A percentile compares a stretch with the other conserved stretches of the same genome.
phyloP scores from a whole-genome alignment of 23 tunicate genomes.

The Oikopleura vanhoeffeni region DNA sequence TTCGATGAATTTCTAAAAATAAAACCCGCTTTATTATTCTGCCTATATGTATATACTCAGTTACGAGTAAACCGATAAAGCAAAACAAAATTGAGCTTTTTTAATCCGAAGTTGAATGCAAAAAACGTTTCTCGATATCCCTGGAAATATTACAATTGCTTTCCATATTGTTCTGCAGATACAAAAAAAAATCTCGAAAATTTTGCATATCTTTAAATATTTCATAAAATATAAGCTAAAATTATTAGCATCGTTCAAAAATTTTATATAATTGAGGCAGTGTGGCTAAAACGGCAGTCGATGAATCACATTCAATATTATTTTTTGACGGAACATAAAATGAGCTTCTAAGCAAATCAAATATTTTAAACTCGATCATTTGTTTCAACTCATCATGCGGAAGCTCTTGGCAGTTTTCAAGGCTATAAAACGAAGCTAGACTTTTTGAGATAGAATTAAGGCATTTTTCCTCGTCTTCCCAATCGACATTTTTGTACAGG shows the following conservation, averaged over 20 bases:
- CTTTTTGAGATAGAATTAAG: neutral
- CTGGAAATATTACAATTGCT: too few species aligned
- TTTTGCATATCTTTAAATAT: too few species aligned
- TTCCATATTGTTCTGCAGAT: too few species aligned
- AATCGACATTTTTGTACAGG: neutral
- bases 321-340: neutral
- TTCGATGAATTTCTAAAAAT: too few species aligned
- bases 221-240: too few species aligned
- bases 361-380: neutral
- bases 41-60: too few species aligned
- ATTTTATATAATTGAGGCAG: neutral
- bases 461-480: neutral
- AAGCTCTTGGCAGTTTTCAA: neutral
- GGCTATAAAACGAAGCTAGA: neutral
- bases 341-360: neutral
- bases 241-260: conserved; percentile 8
- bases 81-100: too few species aligned
- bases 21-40: too few species aligned
- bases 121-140: too few species aligned
- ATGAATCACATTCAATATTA: neutral
- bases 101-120: too few species aligned
- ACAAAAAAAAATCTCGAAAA: too few species aligned
- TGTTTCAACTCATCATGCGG: neutral
- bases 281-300: neutral
- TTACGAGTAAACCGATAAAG: too few species aligned